A percentile compares a stretch with the other conserved stretches of the same genome.
Evolutionary conservation across 2,113 vertebrate genomes (phyloP).

Genomic region (Butorides virescens): DNA sequence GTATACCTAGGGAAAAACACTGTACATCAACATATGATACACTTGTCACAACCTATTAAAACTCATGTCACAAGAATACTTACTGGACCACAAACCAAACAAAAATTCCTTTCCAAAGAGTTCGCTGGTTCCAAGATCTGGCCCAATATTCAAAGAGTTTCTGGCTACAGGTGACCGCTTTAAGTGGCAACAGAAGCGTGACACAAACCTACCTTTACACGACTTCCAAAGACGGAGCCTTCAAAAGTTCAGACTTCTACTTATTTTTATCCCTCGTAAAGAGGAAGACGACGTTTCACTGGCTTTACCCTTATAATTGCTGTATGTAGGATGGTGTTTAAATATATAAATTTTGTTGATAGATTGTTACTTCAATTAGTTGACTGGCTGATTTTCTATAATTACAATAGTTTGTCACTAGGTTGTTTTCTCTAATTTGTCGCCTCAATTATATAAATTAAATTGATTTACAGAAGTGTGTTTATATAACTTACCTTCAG

Average conservation of each 20-base stretch:
- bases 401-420: slow-evolving; percentile 33
- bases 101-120: not conserved
- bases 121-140: not conserved
- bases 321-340: not conserved
- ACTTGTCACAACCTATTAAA: not conserved
- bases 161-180: not conserved
- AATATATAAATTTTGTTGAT: not conserved
- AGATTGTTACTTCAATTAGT: slow-evolving; percentile 10
- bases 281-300: not conserved
- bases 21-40: not conserved
- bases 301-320: not conserved
- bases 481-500: not conserved
- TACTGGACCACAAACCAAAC: not conserved
- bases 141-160: not conserved
- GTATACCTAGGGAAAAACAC: not conserved
- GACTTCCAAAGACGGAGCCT: not conserved
- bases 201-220: not conserved
- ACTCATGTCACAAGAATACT: not conserved
- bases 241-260: not conserved
- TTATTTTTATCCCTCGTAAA: not conserved
- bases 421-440: slow-evolving; percentile 17
- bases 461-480: not conserved
- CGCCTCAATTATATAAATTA: not conserved
- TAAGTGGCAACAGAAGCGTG: not conserved
- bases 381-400: slow-evolving; percentile 35